Base-by-base conservation (phyloP, 2,888 invertebrate species). In the Thymelicus lineola region DNA sequence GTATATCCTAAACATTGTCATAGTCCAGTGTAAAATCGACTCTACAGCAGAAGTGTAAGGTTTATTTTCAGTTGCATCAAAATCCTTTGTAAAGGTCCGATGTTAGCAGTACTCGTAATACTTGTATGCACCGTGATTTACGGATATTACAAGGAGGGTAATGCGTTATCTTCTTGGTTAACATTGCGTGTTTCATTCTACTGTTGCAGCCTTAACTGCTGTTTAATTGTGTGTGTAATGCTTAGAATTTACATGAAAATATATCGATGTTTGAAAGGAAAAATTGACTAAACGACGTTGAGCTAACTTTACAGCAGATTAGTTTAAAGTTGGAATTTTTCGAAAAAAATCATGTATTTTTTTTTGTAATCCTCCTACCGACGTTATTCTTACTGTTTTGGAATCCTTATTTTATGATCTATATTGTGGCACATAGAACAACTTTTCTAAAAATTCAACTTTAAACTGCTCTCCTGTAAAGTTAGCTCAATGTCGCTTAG, bases 141-240 rank as follows among this genome's bases (percentile, higher is more conserved):
- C 46, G 38, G 69, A 70, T 70, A 70, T 64, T 70, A 64, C 58
- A 35, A 20, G 61, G 68, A 48, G 68, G 58, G 64, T 64, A 59
- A 70, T 64, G 69, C 58, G 55, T 64, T 70, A 70, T 70, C 69
- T 64, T 64, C 28, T 58, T 55, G 62, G 62, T 42, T 58, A 36
- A 57, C 36, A 48, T 57, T 57, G 58, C 63, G 58, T 69, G 48
- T 15, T 10, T 28, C 20, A 63, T 62, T 62, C 50, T 60, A 50
- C 14, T 50, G 50, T 50, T 48, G 42, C 17, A 28, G 59, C 17
- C 5, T 35, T 46, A 28, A 61, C 42, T n/a, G 5, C 28, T 20
- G 35, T 48, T 5, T 28, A 12, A 7, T 7, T 61, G 10, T 12
- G 7, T 48, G 46, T 10, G 1, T 28, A 55, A 17, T 50, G 48